phyloP scores from a whole-genome alignment of 1,140 invertebrate genomes.

The Centruroides vittatus region DNA sequence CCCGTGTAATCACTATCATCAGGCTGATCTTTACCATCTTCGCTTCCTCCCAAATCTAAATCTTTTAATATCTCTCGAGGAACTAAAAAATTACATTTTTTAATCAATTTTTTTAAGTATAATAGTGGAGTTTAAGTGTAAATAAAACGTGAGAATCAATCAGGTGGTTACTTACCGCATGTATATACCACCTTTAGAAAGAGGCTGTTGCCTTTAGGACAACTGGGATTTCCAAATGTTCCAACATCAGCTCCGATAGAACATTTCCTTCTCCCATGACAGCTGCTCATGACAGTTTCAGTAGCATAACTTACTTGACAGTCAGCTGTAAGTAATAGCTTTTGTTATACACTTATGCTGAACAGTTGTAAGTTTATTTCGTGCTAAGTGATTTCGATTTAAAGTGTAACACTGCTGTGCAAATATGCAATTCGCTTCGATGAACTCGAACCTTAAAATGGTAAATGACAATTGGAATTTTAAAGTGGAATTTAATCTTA shows the following conservation, averaged over 20 bases:
- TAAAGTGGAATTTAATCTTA: no score
- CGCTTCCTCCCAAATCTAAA: slow-evolving; percentile 8
- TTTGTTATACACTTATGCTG: neutral
- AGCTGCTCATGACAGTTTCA: slow-evolving; percentile 17
- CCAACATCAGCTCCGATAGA: slow-evolving; percentile 14
- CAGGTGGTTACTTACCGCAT: slow-evolving; percentile 14
- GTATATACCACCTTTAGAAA: slow-evolving; percentile 20
- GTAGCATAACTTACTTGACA: slow-evolving; percentile 17
- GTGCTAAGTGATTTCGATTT: no score
- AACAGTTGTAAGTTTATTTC: neutral
- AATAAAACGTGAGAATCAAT: neutral
- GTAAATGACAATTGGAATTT: no score
- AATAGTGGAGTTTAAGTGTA: no score
- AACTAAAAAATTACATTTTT: neutral
- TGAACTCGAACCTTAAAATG: no score
- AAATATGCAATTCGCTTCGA: no score
- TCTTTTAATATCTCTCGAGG: slow-evolving; percentile 13
- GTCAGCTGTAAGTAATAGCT: slow-evolving; percentile 4
- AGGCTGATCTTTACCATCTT: neutral
- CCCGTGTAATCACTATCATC: slow-evolving; percentile 14
- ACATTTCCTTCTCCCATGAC: slow-evolving; percentile 17
- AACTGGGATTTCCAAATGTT: slow-evolving; percentile 16
- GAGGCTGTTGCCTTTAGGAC: slow-evolving; percentile 9
- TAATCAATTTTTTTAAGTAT: no score
- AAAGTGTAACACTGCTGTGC: no score